Conservation (phyloP, 2,888 invertebrate species). For the Hirtodrosophila alboralis region DNA sequence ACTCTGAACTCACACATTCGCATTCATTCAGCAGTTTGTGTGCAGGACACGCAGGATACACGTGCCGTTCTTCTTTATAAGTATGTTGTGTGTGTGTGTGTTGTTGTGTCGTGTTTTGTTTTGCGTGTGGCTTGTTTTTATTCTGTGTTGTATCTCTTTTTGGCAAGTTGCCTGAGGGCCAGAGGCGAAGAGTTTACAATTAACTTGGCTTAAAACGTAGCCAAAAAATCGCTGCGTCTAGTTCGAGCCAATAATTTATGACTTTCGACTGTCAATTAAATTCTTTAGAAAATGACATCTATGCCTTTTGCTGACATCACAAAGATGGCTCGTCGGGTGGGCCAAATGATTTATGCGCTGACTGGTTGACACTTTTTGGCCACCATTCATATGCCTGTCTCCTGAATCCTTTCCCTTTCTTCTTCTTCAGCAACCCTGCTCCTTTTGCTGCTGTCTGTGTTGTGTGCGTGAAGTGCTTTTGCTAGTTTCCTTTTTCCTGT, state of each 20-base stretch:
- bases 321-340: constrained; percentile 25
- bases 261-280: constrained; percentile 77
- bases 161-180: background rate
- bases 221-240: constrained; percentile 12
- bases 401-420: too few species aligned
- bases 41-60: constrained; percentile 42
- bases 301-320: constrained; percentile 53
- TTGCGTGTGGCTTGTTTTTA: constrained; percentile 20
- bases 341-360: constrained; percentile 69
- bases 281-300: constrained; percentile 70
- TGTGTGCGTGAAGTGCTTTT: constrained; percentile 51
- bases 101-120: constrained; percentile 5
- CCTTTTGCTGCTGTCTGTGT: background rate
- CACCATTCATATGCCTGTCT: constrained; percentile 29
- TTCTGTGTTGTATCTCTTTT: background rate
- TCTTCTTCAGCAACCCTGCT: background rate
- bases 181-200: constrained; percentile 42
- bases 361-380: constrained; percentile 59
- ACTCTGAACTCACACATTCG: constrained; percentile 3
- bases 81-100: constrained; percentile 6
- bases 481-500: constrained; percentile 58
- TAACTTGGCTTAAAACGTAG: constrained; percentile 27
- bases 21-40: constrained; percentile 44
- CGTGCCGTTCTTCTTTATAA: constrained; percentile 31
- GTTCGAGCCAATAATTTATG: constrained; percentile 64